Conservation (phyloP, 2,113 vertebrate species). For the Xenotilapia longispinis region DNA sequence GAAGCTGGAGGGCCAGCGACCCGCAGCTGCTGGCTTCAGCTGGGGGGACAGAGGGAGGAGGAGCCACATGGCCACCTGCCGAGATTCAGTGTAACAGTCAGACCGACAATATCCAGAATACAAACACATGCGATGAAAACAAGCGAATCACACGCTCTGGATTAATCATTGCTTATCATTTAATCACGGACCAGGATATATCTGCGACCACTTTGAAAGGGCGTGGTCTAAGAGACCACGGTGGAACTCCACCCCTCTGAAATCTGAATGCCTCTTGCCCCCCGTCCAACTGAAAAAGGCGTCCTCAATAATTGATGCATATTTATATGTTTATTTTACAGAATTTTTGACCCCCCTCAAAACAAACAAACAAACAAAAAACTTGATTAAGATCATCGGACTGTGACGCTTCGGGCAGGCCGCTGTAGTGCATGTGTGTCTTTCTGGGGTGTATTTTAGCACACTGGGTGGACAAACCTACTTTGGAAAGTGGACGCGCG, state of each 20-base stretch:
- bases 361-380: neutral
- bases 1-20: slow-evolving; percentile 61
- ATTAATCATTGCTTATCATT: neutral
- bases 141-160: neutral
- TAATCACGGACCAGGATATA: neutral
- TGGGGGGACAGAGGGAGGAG: slow-evolving; percentile 16
- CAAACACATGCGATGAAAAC: neutral
- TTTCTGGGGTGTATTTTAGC: neutral
- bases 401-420: neutral
- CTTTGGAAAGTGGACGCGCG: slow-evolving; percentile 72
- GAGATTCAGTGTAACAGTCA: neutral
- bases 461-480: slow-evolving; percentile 62
- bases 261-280: neutral
- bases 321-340: neutral
- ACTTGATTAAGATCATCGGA: neutral
- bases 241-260: neutral
- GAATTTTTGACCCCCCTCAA: neutral
- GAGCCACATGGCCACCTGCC: slow-evolving; percentile 68
- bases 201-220: neutral
- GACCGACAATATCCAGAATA: neutral
- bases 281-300: neutral
- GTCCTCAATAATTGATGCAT: neutral
- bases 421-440: neutral
- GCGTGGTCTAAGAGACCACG: neutral
- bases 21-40: slow-evolving; percentile 13